These are phyloP conservation scores for Hypanus sabinus DNA, from an alignment of 2,113 vertebrate genomes.

Conservation along the genomic window DNA sequence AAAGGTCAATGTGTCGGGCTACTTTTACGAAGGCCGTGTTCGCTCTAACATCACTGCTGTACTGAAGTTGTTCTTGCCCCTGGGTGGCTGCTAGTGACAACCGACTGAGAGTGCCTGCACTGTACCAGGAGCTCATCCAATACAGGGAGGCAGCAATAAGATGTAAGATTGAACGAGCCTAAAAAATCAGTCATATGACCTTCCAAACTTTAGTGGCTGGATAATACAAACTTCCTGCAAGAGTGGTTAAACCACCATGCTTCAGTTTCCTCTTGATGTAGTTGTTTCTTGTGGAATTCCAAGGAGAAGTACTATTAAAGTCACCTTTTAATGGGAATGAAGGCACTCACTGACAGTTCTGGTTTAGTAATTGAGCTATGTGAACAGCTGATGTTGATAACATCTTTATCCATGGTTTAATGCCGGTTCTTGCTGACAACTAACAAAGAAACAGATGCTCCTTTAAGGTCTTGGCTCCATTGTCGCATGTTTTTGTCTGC, in stretches of 20 bases:
- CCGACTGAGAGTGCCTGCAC: neutral
- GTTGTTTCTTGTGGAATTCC: neutral
- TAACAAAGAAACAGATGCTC: constrained; percentile 28
- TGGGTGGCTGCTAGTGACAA: neutral
- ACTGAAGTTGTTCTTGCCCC: neutral
- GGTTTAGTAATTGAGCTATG: constrained; percentile 11
- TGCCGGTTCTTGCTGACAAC: neutral
- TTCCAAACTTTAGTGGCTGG: neutral
- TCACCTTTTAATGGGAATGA: neutral
- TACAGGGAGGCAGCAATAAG: no score
- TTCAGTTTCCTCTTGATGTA: neutral
- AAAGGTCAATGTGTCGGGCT: neutral
- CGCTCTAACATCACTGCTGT: neutral
- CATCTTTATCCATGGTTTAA: constrained; percentile 35
- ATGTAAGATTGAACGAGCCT: no score
- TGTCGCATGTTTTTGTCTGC: constrained; percentile 30
- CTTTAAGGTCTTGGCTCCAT: constrained; percentile 30
- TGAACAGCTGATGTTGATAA: constrained; percentile 32
- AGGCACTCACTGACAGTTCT: neutral
- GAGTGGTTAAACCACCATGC: neutral
- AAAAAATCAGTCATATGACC: neutral
- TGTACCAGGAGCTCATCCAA: neutral
- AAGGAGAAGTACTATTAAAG: neutral
- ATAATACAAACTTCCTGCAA: neutral
- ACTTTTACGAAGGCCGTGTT: neutral